Evolutionary conservation across 2,797 vertebrate genomes (phyloP).

Genomic region (Acropternis orthonyx): DNA sequence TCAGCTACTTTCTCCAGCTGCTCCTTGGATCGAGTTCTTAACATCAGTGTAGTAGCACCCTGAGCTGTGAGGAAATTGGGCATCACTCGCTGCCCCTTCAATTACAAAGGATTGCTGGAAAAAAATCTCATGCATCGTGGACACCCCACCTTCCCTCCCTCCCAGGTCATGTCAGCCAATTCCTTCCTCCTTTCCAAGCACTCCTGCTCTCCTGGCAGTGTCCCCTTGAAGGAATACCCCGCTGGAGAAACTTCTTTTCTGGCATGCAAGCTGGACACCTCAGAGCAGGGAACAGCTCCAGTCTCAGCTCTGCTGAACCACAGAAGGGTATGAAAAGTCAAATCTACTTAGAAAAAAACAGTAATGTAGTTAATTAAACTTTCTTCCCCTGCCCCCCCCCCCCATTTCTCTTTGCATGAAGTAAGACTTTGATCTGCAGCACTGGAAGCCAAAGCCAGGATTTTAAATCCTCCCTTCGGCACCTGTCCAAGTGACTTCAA

Average conservation of each 20-base stretch:
- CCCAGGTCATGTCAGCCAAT: neutral
- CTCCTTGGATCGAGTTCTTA: constrained; percentile 86
- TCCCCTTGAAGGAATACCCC: neutral
- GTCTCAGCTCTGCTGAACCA: neutral
- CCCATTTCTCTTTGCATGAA: neutral
- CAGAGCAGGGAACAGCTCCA: neutral
- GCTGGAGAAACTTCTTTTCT: neutral
- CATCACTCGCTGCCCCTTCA: neutral
- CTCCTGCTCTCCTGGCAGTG: neutral
- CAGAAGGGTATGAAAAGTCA: neutral
- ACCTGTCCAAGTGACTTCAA: neutral
- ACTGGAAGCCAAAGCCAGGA: neutral
- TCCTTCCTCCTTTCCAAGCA: neutral
- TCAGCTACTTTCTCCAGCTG: constrained; percentile 72
- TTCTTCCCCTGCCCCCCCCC: neutral
- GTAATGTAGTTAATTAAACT: neutral
- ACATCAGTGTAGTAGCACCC: constrained; percentile 85
- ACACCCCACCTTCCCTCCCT: neutral
- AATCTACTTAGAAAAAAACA: neutral
- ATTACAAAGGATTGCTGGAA: neutral
- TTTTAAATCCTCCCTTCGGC: neutral
- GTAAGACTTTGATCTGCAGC: neutral
- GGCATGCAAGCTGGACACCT: neutral
- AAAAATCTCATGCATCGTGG: neutral
- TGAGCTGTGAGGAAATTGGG: neutral